Conservation (phyloP, 2,113 vertebrate species). For the Solenodon paradoxus region DNA sequence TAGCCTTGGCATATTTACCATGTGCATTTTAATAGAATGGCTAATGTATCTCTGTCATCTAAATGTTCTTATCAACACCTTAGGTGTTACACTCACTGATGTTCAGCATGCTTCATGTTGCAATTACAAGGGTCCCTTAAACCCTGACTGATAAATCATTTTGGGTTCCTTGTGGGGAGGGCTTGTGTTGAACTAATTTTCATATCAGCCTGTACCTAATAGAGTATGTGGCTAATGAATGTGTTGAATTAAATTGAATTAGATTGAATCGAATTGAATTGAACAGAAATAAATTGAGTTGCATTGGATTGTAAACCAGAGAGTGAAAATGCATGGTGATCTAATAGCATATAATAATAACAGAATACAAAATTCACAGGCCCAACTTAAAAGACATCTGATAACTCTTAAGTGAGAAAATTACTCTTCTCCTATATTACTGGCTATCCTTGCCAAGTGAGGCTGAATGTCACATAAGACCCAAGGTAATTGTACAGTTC, state of each 20-base stretch:
- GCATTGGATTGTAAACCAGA: slow-evolving; percentile 61
- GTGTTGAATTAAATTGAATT: slow-evolving; percentile 68
- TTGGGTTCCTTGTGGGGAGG: neutral
- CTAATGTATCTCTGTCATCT: slow-evolving; percentile 34
- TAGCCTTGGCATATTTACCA: neutral
- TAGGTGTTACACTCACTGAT: neutral
- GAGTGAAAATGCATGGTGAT: slow-evolving; percentile 39
- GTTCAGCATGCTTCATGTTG: neutral
- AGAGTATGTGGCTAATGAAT: slow-evolving; percentile 60
- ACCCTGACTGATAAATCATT: slow-evolving; percentile 35
- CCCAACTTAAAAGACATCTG: slow-evolving; percentile 54
- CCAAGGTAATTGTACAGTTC: slow-evolving; percentile 16
- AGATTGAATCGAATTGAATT: slow-evolving; percentile 67
- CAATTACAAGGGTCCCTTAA: neutral
- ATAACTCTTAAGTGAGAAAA: slow-evolving; percentile 45
- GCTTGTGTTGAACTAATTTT: slow-evolving; percentile 59
- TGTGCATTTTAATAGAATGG: slow-evolving; percentile 17
- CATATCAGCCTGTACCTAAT: slow-evolving; percentile 49
- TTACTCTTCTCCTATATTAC: neutral
- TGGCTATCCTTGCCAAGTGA: slow-evolving; percentile 26
- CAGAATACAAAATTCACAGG: slow-evolving; percentile 10
- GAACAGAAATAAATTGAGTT: slow-evolving; percentile 72
- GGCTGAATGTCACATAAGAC: slow-evolving; percentile 40
- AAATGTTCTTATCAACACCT: slow-evolving; percentile 21
- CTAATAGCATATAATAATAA: slow-evolving; percentile 54